phyloP scores from a whole-genome alignment of 2,113 vertebrate genomes.

The Zosterops hypoxanthus region DNA sequence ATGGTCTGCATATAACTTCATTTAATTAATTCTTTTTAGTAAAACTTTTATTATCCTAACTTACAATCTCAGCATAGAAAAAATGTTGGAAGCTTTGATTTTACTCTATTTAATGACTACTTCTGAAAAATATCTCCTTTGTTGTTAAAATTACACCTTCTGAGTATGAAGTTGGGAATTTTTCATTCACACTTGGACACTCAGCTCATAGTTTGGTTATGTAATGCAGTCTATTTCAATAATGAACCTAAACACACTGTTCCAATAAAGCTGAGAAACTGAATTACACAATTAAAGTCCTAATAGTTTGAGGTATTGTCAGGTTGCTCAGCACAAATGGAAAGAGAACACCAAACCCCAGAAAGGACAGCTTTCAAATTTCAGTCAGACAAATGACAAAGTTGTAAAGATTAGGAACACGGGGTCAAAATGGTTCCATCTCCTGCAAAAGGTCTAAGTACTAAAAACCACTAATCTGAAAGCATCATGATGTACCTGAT shows the following conservation, averaged over 20 bases:
- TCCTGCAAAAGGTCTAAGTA: not conserved
- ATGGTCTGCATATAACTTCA: not conserved
- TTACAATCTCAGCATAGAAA: not conserved
- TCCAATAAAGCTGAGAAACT: not conserved
- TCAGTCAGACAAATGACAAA: not conserved
- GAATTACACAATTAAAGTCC: not conserved
- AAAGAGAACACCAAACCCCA: not conserved
- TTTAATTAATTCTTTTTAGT: not conserved
- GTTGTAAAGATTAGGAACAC: not conserved
- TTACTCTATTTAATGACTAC: not conserved
- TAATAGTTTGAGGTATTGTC: not conserved
- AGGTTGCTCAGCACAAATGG: not conserved
- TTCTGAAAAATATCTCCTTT: not conserved
- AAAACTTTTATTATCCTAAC: not conserved
- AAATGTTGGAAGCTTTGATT: not conserved
- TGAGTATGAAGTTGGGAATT: not conserved
- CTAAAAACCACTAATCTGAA: conserved; percentile 27
- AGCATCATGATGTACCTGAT: not conserved
- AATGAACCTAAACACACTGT: not conserved
- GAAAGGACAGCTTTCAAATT: not conserved
- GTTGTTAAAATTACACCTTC: not conserved
- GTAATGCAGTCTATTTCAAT: not conserved
- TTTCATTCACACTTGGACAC: not conserved
- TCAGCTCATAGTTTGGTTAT: not conserved
- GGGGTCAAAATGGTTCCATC: not conserved